Evolutionary conservation across 1,140 invertebrate genomes (phyloP), one percentile per base, ranked within the genome.

Genomic region (Drosophila virilis): DNA sequence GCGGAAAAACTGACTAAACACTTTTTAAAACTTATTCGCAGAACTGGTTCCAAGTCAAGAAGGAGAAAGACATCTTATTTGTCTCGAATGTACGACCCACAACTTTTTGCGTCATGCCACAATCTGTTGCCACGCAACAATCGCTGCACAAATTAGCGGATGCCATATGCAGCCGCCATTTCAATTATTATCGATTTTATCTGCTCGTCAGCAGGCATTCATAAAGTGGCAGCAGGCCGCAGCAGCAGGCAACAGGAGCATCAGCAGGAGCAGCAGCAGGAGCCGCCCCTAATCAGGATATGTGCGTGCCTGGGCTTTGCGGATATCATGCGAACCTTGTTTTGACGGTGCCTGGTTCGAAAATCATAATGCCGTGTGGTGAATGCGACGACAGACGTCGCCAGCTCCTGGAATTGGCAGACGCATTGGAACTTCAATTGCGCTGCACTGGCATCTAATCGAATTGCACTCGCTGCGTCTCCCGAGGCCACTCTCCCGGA

Each of bases 161-260:
- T 28, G 28, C 17, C 58, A 22, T 40, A 33, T 33, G 51, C 33
- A 43, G 45, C 28, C 52, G 70, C 64, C 74, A 84, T 70, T 89
- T 78, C 80, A 79, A 79, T 89, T 86, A 89, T 84, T 88, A 88
- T 88, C 84, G 83, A 88, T 88, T 88, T 88, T 89, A 88, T 88
- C 83, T 88, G 74, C 46, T 37, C 45, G 58, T 22, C 22, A 88
- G 43, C 84, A 88, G 83, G 83, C 54, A 55, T 28, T 28, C 83
- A 88, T 57, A 35, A 86, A 52, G 43, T 3, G 4, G 6, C 35
- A 77, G 80, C 22, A 58, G 22, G 75, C 57, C 9, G 17, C 28
- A 33, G 15, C 15, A 61, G 28, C 55, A 48, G 28, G 28, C 32
- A 42, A 1, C n/a, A 32, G n/a, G n/a, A 38, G 45, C 43, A 55